Conservation (phyloP, 2,888 invertebrate genomes). For the Drosophila maculinotata region DNA sequence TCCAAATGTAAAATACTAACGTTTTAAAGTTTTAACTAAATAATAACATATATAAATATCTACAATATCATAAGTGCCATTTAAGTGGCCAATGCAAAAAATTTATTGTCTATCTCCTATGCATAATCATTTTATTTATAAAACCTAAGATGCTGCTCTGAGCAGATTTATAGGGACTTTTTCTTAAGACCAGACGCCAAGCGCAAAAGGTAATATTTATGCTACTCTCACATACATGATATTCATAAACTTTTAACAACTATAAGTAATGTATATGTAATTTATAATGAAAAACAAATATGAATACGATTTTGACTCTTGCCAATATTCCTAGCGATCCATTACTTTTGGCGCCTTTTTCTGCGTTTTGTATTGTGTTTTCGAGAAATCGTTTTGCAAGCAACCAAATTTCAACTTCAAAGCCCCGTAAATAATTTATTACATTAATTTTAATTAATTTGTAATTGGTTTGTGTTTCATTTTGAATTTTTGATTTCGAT, state of each 20-base stretch:
- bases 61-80: conserved; percentile 25
- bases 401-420: conserved; percentile 46
- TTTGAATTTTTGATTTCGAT: conserved; percentile 32
- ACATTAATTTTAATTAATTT: conserved; percentile 20
- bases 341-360: conserved; percentile 57
- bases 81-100: conserved; percentile 41
- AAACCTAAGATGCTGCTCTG: conserved; percentile 33
- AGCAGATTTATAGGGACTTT: conserved; percentile 43
- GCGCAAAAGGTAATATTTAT: conserved; percentile 72
- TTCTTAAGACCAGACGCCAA: conserved; percentile 39
- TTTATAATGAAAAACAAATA: conserved; percentile 22
- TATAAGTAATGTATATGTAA: conserved; percentile 42
- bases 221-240: conserved; percentile 44
- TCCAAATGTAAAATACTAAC: conserved; percentile 60
- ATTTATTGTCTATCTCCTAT: conserved; percentile 35
- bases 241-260: conserved; percentile 8
- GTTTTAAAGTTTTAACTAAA: conserved; percentile 39
- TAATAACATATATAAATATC: conserved; percentile 47
- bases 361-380: conserved; percentile 53
- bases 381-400: conserved; percentile 51
- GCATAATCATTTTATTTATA: conserved; percentile 38
- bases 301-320: conserved; percentile 49
- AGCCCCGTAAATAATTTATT: conserved; percentile 39
- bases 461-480: conserved; percentile 38
- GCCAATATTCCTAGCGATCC: conserved; percentile 52